Evolutionary conservation across 1,140 invertebrate genomes (phyloP).

Genomic region (Bombus pyrosoma): DNA sequence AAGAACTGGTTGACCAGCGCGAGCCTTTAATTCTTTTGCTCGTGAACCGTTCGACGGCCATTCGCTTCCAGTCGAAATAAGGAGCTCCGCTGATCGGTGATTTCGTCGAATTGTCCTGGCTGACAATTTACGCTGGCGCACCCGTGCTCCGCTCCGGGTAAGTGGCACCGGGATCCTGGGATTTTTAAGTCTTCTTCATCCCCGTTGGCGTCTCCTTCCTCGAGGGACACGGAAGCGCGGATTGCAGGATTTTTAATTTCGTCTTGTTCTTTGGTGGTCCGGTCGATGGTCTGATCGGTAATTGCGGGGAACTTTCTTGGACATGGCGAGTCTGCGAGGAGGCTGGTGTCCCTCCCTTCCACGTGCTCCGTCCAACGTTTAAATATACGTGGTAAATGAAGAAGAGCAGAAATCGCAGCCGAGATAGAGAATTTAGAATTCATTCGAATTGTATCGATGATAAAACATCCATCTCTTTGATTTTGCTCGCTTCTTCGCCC

Average conservation of each 20-base stretch:
- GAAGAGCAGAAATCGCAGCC: background rate
- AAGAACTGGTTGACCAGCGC: conserved; percentile 57
- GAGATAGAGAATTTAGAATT: background rate
- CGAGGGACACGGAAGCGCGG: conserved; percentile 8
- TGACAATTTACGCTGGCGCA: conserved; percentile 41
- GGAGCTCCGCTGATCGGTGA: conserved; percentile 52
- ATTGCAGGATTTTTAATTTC: conserved; percentile 52
- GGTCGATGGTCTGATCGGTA: background rate
- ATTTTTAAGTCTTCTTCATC: conserved; percentile 38
- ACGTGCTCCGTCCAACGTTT: background rate
- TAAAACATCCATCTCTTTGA: background rate
- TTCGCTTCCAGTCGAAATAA: conserved; percentile 48
- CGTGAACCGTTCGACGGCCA: conserved; percentile 39
- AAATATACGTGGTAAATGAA: background rate
- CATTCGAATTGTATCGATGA: too few species aligned
- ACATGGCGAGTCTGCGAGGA: conserved; percentile 2
- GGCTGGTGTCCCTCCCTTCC: background rate
- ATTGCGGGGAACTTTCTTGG: conserved; percentile 31
- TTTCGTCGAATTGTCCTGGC: conserved; percentile 58
- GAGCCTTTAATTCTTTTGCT: conserved; percentile 63
- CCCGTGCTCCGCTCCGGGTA: background rate
- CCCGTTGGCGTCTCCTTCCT: background rate
- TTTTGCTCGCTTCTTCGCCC: background rate
- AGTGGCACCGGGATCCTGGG: conserved; percentile 1
- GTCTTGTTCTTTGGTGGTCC: conserved; percentile 30